Evolutionary conservation across 30 jellyfish, hydroid and myxozoan genomes (phyloP), one percentile per base, ranked within the genome.

Genomic region (Phacellophora camtschatica): DNA sequence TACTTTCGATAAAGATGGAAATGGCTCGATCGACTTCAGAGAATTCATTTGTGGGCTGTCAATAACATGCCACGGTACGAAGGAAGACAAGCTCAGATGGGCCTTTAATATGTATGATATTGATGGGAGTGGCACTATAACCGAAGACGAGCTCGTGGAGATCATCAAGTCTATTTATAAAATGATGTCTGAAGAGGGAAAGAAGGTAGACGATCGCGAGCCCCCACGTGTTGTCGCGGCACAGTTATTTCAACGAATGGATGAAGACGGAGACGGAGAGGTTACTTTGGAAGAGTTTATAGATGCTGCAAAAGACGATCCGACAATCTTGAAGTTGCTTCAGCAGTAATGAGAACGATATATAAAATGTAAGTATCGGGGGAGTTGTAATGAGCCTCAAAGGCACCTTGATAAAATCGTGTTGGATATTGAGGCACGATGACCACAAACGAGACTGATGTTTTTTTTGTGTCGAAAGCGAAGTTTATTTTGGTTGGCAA

Each of bases 51-150:
- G 99, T 74, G 99, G 99, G 49, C 42, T 94, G 67, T 94, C 99
- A 18, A 94, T 94, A 12, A 94, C 99, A 3, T 94, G 99, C 68
- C 99, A 94, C 65, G 99, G 99, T 23, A 85, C 97, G 51, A 96
- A 88, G 82, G 99, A 94, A 77, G 99, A 94, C 79, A 94, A 94
- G 84, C 82, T 94, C 33, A 69, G 99, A 25, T 94, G 99, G 99
- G 99, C 99, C n/a, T 94, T 94, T 72, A 94, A 94, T 56, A 94
- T 94, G 99, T 94, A 94, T 66, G 99, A 94, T 66, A 94, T 94
- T 45, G 97, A 94, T 71, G 96, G 96, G 31, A 88, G 96, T 54
- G 99, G 99, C 29, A 94, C 99, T 46, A 94, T 94, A 19, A 87
- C 91, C 5, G 96, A 94, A 45, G 97, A 83, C 45, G 99, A 94